Evolutionary conservation across 2,888 invertebrate species (phyloP), one percentile per base, ranked within the genome.

Genomic region (Drosophila eohydei): DNA sequence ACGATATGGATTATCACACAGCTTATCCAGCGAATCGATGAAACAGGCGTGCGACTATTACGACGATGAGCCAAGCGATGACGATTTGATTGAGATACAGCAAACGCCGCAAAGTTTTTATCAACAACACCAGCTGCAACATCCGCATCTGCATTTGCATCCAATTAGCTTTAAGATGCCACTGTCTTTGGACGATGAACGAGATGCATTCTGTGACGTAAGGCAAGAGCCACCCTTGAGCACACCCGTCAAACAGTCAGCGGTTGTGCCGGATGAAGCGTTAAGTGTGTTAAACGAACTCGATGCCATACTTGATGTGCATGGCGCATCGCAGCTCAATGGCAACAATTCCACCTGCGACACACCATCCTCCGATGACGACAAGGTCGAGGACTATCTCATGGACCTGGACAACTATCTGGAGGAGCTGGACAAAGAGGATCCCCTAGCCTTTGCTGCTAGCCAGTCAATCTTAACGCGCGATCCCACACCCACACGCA

Each of bases 341-440:
- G 88, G 82, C 60, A 73, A 64, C 43, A 48, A 41, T 36, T 58
- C 62, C 28, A 41, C 46, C 30, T 64, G 55, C 44, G 50, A 63
- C 32, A 70, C 60, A 7, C 54, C 63, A 14, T 68, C 51, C 4
- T 74, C 74, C 12, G 84, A 80, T 52, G 80, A 83, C 34, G 89
- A 89, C 67, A 91, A 91, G 70, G 91, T 94, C 16, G 93, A 94
- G 77, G 93, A 93, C 55, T 94, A 94, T 79, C 89, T 94, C 21
- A 90, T 93, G 78, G 94, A 94, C 70, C 87, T 94, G 78, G 94
- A 94, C 88, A 93, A 93, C 74, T 94, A 94, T 86, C 85, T 94
- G 44, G 93, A 93, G 71, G 91, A 92, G 62, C 91, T 94, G 72
- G 94, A 94, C 44, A 74, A 78, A 41, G 77, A 78, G 48, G 77